phyloP scores from a whole-genome alignment of 35 echinoderm and acorn worm genomes.

The Diadema setosum region DNA sequence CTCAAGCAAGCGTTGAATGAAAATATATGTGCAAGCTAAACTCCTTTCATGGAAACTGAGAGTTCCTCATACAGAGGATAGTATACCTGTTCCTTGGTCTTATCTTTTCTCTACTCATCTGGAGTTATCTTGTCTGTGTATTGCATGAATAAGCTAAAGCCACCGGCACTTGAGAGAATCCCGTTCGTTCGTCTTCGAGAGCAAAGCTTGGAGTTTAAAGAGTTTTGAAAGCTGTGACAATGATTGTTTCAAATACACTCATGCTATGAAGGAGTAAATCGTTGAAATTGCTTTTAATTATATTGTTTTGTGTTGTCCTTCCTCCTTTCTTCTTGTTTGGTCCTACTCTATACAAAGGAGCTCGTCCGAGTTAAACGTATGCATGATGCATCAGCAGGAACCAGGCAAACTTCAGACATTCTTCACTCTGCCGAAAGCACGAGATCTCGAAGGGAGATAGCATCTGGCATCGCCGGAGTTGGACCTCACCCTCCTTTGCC shows the following conservation, averaged over 20 bases:
- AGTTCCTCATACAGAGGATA: too few relatives aligned
- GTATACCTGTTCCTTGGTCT: too few relatives aligned
- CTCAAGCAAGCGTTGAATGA: neutral
- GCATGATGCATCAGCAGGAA: neutral
- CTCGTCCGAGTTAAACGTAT: constrained; percentile 6
- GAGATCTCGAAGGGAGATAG: too few relatives aligned
- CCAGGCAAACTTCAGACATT: too few relatives aligned
- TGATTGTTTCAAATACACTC: neutral
- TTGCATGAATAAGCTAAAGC: neutral
- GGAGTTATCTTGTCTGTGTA: neutral
- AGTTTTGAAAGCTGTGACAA: neutral
- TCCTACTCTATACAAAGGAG: neutral
- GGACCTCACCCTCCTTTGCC: neutral
- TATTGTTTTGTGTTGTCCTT: neutral
- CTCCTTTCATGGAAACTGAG: too few relatives aligned
- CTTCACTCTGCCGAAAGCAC: too few relatives aligned
- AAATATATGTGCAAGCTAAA: too few relatives aligned
- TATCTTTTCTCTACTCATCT: neutral
- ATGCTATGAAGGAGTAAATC: neutral
- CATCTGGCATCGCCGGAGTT: too few relatives aligned
- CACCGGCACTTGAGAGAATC: neutral
- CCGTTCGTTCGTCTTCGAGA: neutral
- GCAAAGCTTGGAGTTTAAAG: neutral
- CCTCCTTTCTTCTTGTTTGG: neutral
- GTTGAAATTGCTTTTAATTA: neutral